Evolutionary conservation across 2,888 invertebrate species (phyloP).

Genomic region (Meandrusa payeni): DNA sequence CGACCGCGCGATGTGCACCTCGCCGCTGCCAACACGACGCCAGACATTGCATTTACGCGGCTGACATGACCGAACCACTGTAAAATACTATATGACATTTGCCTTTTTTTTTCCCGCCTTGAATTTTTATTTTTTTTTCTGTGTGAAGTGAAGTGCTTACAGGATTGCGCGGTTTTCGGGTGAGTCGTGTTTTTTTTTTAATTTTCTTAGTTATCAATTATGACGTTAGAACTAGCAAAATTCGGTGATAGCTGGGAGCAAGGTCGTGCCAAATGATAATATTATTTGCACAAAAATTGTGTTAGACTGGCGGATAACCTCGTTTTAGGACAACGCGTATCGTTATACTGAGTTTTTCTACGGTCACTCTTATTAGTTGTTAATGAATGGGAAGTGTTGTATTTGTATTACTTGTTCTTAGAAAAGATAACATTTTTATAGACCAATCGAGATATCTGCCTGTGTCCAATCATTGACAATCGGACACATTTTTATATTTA

Average conservation of each 20-base stretch:
- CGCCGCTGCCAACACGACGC: conserved; percentile 36
- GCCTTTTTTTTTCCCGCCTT: conserved; percentile 22
- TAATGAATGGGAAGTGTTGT: conserved; percentile 22
- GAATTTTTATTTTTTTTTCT: conserved; percentile 30
- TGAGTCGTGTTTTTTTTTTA: conserved; percentile 38
- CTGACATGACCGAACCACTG: conserved; percentile 34
- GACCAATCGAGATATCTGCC: conserved; percentile 3
- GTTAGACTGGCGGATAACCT: conserved; percentile 77
- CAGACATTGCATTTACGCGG: conserved; percentile 45
- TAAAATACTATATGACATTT: conserved; percentile 37
- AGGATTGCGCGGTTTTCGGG: conserved; percentile 28
- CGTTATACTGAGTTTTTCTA: conserved; percentile 42
- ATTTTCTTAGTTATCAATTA: conserved; percentile 51
- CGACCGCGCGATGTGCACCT: conserved; percentile 64
- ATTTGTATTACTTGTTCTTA: conserved; percentile 20
- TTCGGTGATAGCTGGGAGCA: conserved; percentile 76
- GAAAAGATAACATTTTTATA: conserved; percentile 25
- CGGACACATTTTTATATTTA: background rate
- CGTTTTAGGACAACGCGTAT: conserved; percentile 65
- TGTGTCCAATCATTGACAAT: background rate
- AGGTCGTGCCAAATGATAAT: conserved; percentile 75
- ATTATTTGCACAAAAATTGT: conserved; percentile 77
- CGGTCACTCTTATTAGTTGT: conserved; percentile 23
- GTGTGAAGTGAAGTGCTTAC: conserved; percentile 37
- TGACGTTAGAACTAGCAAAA: conserved; percentile 69